Base-by-base conservation (phyloP, 2,797 vertebrate species). In the Manis pentadactyla region DNA sequence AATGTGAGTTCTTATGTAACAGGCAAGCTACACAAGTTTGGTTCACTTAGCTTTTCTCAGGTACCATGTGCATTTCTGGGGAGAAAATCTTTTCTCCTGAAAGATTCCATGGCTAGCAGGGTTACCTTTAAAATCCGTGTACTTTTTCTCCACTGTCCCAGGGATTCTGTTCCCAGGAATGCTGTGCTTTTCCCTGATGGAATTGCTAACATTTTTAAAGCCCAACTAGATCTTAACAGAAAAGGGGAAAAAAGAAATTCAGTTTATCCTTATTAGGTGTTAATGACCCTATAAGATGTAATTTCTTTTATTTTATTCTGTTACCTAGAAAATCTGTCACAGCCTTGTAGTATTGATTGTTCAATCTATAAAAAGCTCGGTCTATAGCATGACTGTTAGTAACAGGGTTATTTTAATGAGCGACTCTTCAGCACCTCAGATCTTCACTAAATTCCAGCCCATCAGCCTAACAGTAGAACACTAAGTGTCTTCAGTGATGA, bases 221-320 rank as follows among this genome's bases (percentile, higher is more conserved):
- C 42, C 84, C 86, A 87, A 23, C 83, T 64, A 94, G 93, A 97
- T 97, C 49, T 94, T 97, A 95, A 95, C 96, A 81, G 49, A 78
- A 82, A 31, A 46, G 31, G 21, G 53, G 1, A n/a, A n/a, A 37
- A n/a, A 57, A 51, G 42, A 68, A 93, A 97, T 95, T 94, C 93
- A 63, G 94, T 90, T 90, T 93, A 93, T 89, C 94, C 84, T 97
- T 94, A 96, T 96, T 97, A 96, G 93, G 95, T 97, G 97, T 96
- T 97, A 97, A 97, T 98, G 97, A 97, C 90, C 91, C 97, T 94
- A 81, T 94, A 97, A 93, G 84, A 96, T 95, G 82, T 95, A 92
- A 98, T 97, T 97, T 96, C 95, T 98, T 97, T 97, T 97, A 97
- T 98, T 98, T 97, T 97, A 96, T 97, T 97, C 97, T 93, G 96